Conservation (phyloP, 2,888 invertebrate genomes). For the Drosophila pegasa region DNA sequence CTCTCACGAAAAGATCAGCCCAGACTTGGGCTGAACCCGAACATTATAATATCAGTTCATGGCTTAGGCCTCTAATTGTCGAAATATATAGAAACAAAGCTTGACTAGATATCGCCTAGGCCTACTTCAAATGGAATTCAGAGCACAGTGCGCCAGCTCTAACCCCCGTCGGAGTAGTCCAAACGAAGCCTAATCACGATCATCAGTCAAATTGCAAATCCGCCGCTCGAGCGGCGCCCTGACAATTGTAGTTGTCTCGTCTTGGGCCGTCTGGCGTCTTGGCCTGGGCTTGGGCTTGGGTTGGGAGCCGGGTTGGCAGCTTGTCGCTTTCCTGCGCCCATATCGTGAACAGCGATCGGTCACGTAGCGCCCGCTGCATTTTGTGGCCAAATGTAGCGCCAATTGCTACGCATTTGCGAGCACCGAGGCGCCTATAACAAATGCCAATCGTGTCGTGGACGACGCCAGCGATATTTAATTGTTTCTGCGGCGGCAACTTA, state of each 20-base stretch:
- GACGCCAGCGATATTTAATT: constrained; percentile 84
- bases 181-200: constrained; percentile 78
- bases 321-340: constrained; percentile 64
- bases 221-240: constrained; percentile 64
- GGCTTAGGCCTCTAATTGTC: neutral
- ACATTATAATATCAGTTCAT: neutral
- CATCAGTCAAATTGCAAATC: constrained; percentile 83
- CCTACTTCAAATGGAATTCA: neutral
- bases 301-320: constrained; percentile 34
- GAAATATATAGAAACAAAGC: neutral
- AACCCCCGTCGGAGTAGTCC: constrained; percentile 13
- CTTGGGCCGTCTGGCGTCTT: constrained; percentile 32
- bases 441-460: constrained; percentile 81
- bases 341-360: constrained; percentile 74
- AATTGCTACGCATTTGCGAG: constrained; percentile 79
- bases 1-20: constrained; percentile 16
- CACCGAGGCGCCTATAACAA: constrained; percentile 80
- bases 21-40: neutral
- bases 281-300: constrained; percentile 35
- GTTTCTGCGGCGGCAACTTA: constrained; percentile 80
- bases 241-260: constrained; percentile 72
- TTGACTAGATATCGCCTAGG: neutral
- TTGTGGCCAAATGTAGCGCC: constrained; percentile 81
- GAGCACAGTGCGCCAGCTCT: constrained; percentile 3
- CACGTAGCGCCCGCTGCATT: constrained; percentile 75